Conservation (phyloP, 2,888 invertebrate species). For the Tiliacea aurago region DNA sequence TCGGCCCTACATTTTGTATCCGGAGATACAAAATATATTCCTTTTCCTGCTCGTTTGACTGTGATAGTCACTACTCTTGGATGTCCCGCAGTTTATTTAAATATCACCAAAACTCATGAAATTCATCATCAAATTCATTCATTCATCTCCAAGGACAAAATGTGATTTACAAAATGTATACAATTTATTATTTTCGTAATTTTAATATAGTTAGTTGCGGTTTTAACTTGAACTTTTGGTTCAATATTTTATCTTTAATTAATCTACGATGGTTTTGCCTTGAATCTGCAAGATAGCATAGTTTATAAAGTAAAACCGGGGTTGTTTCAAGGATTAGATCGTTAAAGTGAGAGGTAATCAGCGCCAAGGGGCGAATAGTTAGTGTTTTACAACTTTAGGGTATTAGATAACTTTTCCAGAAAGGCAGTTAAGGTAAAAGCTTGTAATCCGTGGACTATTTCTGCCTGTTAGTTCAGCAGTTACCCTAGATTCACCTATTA, state of each 20-base stretch:
- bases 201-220: neutral
- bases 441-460: slow-evolving; percentile 31
- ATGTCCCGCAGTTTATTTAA: slow-evolving; percentile 23
- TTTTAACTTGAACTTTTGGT: neutral
- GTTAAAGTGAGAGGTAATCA: slow-evolving; percentile 51
- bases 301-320: slow-evolving; percentile 32
- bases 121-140: slow-evolving; percentile 21
- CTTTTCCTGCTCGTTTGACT: slow-evolving; percentile 67
- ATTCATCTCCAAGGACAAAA: neutral
- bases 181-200: neutral
- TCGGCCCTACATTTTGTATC: slow-evolving; percentile 72
- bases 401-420: slow-evolving; percentile 48
- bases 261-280: neutral
- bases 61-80: slow-evolving; percentile 59
- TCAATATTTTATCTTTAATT: neutral
- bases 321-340: slow-evolving; percentile 53
- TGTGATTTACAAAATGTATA: neutral
- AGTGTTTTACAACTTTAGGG: slow-evolving; percentile 51
- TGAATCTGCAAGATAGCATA: slow-evolving; percentile 22
- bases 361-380: slow-evolving; percentile 48
- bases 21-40: slow-evolving; percentile 70
- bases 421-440: slow-evolving; percentile 39
- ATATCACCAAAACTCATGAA: slow-evolving; percentile 51
- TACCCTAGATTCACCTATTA: slow-evolving; percentile 9
- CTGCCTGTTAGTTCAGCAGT: slow-evolving; percentile 28